A percentile compares a stretch with the other conserved stretches of the same genome.
Evolutionary conservation across 2,888 invertebrate genomes (phyloP).

Genomic region (Acrocyrtus sp.): DNA sequence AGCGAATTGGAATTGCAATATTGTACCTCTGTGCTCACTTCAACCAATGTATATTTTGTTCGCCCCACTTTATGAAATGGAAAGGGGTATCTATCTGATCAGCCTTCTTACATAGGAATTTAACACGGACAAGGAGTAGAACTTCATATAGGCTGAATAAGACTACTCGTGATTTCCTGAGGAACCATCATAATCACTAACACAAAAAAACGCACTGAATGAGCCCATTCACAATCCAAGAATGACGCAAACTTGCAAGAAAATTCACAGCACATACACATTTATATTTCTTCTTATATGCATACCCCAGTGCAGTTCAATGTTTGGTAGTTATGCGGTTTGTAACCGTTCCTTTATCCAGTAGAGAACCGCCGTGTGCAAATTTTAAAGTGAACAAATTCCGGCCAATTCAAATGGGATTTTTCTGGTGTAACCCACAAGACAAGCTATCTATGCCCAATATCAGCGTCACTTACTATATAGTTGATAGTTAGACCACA

Average conservation of each 20-base stretch:
- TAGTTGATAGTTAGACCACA: no score
- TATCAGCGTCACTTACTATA: no score
- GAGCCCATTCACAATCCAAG: constrained; percentile 25
- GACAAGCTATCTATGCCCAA: no score
- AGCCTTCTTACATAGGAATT: not conserved
- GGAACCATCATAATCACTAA: constrained; percentile 21
- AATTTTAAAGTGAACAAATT: no score
- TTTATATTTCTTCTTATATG: no score
- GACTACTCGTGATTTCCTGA: constrained; percentile 7
- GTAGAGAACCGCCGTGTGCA: no score
- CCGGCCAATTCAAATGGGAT: no score
- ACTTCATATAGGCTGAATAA: not conserved
- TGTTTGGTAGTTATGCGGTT: no score
- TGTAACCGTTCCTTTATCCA: no score
- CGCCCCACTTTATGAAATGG: not conserved
- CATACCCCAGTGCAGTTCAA: no score
- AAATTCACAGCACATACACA: no score
- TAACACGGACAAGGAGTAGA: not conserved
- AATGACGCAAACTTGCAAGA: constrained; percentile 45
- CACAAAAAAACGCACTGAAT: constrained; percentile 20
- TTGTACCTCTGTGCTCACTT: not conserved
- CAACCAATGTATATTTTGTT: not conserved
- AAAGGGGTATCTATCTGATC: not conserved
- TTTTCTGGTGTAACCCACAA: no score
- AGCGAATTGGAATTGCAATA: not conserved